Evolutionary conservation across 2,797 vertebrate species (phyloP).

Genomic region (Enteromius anoplus): DNA sequence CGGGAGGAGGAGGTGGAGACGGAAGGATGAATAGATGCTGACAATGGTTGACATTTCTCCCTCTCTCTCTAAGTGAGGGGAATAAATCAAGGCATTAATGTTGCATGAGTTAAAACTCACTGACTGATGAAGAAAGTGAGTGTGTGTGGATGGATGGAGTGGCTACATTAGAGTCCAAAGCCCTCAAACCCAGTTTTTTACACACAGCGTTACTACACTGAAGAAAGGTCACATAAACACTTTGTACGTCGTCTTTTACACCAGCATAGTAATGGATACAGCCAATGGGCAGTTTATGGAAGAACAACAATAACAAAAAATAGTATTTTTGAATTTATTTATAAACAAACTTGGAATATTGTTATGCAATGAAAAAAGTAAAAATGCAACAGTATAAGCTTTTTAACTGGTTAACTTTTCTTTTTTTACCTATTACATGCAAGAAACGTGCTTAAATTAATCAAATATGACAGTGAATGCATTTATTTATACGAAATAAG

Average conservation of each 20-base stretch:
- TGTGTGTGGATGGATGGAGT: slow-evolving; percentile 50
- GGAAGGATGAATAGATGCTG: slow-evolving; percentile 53
- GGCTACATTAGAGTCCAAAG: slow-evolving; percentile 10
- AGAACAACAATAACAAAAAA: background rate
- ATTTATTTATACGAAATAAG: background rate
- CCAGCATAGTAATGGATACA: background rate
- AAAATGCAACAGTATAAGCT: background rate
- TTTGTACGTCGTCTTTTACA: background rate
- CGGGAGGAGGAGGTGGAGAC: slow-evolving; percentile 29
- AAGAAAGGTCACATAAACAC: slow-evolving; percentile 19
- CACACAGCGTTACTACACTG: slow-evolving; percentile 3
- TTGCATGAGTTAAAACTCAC: slow-evolving; percentile 75
- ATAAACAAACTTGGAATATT: no score
- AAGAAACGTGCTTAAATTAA: background rate
- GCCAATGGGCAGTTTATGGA: background rate
- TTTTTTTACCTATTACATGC: background rate
- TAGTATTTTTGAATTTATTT: no score
- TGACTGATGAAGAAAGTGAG: slow-evolving; percentile 33
- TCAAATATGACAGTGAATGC: background rate
- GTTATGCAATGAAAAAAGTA: background rate
- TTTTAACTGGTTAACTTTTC: background rate
- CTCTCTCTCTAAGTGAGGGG: slow-evolving; percentile 71
- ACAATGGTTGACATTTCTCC: slow-evolving; percentile 80
- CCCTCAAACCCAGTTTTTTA: slow-evolving; percentile 14
- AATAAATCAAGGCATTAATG: slow-evolving; percentile 83